Conservation (phyloP, 2,113 vertebrate genomes). For the Chunga burmeisteri region DNA sequence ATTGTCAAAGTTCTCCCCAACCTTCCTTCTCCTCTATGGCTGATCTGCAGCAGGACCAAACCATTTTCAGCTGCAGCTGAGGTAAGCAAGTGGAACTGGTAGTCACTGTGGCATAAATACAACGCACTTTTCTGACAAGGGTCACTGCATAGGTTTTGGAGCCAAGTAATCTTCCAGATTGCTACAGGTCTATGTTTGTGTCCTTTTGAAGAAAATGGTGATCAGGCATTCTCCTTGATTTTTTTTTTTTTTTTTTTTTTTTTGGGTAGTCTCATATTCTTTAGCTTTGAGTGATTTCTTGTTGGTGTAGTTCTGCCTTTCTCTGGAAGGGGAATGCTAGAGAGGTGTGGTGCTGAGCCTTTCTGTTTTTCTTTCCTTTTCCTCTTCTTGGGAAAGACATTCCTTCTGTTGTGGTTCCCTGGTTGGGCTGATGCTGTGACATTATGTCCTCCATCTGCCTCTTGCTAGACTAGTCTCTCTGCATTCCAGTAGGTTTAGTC, state of each 20-base stretch:
- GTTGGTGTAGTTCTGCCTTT: neutral
- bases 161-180: neutral
- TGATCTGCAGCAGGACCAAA: neutral
- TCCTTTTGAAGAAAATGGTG: neutral
- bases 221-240: neutral
- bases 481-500: constrained; percentile 58
- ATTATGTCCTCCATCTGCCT: constrained; percentile 35
- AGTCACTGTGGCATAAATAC: neutral
- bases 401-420: constrained; percentile 53
- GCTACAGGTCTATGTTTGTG: neutral
- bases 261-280: neutral
- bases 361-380: constrained; percentile 34
- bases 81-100: neutral
- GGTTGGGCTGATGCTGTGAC: constrained; percentile 28
- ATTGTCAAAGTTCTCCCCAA: neutral
- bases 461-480: constrained; percentile 47
- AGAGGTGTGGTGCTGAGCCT: neutral
- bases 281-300: neutral
- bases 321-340: neutral
- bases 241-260: neutral
- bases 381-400: constrained; percentile 14
- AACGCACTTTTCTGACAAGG: neutral
- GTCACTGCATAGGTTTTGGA: neutral
- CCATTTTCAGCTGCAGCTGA: neutral
- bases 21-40: neutral